Percentiles rank a stretch among this genome's conserved stretches.
Evolutionary conservation across 2,797 vertebrate genomes (phyloP).

Genomic region (Bufotes viridis): DNA sequence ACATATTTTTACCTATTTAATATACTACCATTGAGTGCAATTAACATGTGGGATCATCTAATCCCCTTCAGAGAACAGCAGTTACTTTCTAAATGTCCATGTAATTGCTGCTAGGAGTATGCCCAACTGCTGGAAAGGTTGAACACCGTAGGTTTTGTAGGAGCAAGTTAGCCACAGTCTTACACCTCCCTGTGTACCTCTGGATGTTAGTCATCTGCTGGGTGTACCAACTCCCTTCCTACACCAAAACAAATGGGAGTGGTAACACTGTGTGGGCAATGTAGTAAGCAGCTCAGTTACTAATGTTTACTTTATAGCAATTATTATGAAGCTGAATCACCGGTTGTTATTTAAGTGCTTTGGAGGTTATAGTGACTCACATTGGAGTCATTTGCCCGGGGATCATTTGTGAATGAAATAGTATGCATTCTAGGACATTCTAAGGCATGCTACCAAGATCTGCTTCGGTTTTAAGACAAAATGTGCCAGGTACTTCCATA

Average conservation of each 20-base stretch:
- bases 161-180: conserved; percentile 33
- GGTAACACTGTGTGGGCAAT: conserved; percentile 55
- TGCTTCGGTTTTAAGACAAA: conserved; percentile 46
- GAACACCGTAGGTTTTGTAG: conserved; percentile 32
- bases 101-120: conserved; percentile 30
- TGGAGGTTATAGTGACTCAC: conserved; percentile 70
- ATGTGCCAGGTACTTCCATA: conserved; percentile 59
- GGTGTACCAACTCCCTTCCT: conserved; percentile 45
- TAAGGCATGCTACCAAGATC: conserved; percentile 33
- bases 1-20: background rate
- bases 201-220: conserved; percentile 54
- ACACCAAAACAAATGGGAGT: conserved; percentile 53
- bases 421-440: conserved; percentile 32
- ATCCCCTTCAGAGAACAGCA: conserved; percentile 20
- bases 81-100: conserved; percentile 26
- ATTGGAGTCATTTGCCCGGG: conserved; percentile 68
- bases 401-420: conserved; percentile 47
- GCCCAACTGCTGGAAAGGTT: conserved; percentile 29
- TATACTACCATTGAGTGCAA: background rate
- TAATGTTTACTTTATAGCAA: conserved; percentile 69
- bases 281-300: conserved; percentile 65
- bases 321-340: conserved; percentile 70
- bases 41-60: conserved; percentile 3
- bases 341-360: conserved; percentile 70
- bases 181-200: conserved; percentile 45